phyloP scores from a whole-genome alignment of 2,113 vertebrate genomes.

The Procavia capensis region DNA sequence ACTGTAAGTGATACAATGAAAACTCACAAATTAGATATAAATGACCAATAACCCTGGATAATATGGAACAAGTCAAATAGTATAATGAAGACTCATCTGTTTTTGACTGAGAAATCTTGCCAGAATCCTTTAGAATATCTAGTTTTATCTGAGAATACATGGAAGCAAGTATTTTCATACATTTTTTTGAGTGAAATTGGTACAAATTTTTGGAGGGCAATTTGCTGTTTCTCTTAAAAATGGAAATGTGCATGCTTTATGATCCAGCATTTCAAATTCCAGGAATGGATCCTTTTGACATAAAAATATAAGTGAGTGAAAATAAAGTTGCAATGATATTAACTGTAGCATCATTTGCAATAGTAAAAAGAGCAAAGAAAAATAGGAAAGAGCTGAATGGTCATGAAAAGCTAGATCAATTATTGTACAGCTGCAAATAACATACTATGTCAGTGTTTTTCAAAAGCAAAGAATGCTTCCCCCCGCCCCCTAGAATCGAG shows the following conservation, averaged over 20 bases:
- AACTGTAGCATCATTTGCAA: neutral
- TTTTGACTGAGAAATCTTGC: neutral
- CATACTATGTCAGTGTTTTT: neutral
- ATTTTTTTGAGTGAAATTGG: neutral
- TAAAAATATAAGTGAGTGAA: slow-evolving; percentile 5
- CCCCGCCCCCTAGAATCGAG: no score
- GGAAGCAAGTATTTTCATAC: neutral
- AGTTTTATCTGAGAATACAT: neutral
- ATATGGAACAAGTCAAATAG: neutral
- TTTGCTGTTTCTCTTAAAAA: slow-evolving; percentile 32
- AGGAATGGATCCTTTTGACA: neutral
- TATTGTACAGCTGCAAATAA: neutral
- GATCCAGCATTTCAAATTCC: neutral
- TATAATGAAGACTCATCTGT: neutral
- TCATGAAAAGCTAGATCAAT: neutral
- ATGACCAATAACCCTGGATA: neutral
- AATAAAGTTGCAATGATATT: neutral
- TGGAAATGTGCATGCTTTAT: neutral
- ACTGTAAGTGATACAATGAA: neutral
- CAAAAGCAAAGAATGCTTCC: no score
- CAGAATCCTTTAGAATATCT: neutral
- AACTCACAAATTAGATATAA: neutral
- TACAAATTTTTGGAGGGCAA: neutral
- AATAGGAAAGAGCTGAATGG: neutral
- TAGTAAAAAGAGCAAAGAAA: neutral